phyloP scores from a whole-genome alignment of 2,113 vertebrate species.

The Pao palembangensis region DNA sequence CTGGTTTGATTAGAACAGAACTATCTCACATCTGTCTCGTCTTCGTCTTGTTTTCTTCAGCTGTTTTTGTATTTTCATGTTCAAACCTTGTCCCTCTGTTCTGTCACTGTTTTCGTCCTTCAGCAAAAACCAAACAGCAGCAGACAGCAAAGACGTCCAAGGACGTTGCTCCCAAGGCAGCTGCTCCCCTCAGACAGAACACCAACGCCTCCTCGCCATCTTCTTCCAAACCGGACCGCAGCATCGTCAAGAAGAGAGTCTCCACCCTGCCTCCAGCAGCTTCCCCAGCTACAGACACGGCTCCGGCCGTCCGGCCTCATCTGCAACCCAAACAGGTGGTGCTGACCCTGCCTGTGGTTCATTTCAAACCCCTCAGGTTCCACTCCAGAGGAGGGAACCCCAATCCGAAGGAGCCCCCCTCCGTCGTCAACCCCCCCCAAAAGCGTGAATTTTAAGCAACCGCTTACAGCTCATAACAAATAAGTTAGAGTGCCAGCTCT shows the following conservation, averaged over 20 bases:
- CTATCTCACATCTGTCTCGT: too few species aligned
- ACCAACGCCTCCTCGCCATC: neutral
- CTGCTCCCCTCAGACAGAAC: slow-evolving; percentile 9
- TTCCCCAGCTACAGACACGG: neutral
- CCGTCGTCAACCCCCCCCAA: slow-evolving; percentile 5
- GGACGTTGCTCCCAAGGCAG: slow-evolving; percentile 1
- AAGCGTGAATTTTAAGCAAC: too few species aligned
- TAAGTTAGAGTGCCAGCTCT: too few species aligned
- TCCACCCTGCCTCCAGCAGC: neutral
- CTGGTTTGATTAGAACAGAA: too few species aligned
- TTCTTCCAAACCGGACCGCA: slow-evolving; percentile 8
- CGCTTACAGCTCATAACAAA: too few species aligned
- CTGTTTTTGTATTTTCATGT: too few species aligned
- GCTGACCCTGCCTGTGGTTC: slow-evolving; percentile 71
- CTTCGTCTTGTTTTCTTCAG: neutral
- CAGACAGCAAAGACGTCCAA: slow-evolving; percentile 12
- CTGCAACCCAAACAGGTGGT: slow-evolving; percentile 65
- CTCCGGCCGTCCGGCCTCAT: neutral
- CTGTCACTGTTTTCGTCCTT: slow-evolving; percentile 10
- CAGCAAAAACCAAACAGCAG: slow-evolving; percentile 36
- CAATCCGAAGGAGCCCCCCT: neutral
- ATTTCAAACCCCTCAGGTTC: slow-evolving; percentile 44
- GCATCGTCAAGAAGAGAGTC: neutral
- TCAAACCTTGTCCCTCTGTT: neutral
- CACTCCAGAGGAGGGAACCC: neutral